Evolutionary conservation across 1,140 invertebrate genomes (phyloP).

Genomic region (Whitmania pigra): DNA sequence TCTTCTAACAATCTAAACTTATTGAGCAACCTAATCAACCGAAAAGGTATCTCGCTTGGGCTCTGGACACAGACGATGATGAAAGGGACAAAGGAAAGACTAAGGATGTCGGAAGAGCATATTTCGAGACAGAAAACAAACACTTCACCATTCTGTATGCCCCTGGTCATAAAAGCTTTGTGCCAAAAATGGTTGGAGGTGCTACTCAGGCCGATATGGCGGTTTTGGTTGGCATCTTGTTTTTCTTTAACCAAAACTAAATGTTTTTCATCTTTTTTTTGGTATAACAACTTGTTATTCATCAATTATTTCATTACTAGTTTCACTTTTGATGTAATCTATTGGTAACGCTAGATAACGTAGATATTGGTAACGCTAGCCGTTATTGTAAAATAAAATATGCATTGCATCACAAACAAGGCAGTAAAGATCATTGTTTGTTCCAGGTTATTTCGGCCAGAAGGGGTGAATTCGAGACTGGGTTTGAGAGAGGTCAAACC

Average conservation of each 20-base stretch:
- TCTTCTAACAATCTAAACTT: too few relatives aligned
- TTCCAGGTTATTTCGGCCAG: constrained; percentile 83
- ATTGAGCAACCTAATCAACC: not conserved
- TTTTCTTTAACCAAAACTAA: not conserved
- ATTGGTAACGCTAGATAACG: too few relatives aligned
- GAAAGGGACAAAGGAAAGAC: constrained; percentile 75
- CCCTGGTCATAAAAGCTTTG: constrained; percentile 98
- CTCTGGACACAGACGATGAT: constrained; percentile 95
- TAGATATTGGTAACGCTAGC: too few relatives aligned
- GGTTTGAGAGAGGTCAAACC: constrained; percentile 96
- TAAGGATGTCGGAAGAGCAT: constrained; percentile 94
- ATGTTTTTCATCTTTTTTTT: too few relatives aligned
- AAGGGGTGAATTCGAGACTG: constrained; percentile 99
- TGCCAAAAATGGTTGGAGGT: constrained; percentile 99
- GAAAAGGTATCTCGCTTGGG: constrained; percentile 86
- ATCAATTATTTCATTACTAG: too few relatives aligned
- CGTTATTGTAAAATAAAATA: too few relatives aligned
- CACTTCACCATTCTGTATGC: constrained; percentile 99
- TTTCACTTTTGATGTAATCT: not conserved
- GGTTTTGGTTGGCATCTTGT: constrained; percentile 62
- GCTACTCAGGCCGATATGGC: constrained; percentile 78
- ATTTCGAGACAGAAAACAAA: constrained; percentile 96
- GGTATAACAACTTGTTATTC: too few relatives aligned
- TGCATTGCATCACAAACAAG: too few relatives aligned
- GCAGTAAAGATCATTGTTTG: too few relatives aligned